These are phyloP conservation scores for Carapus acus DNA, from an alignment of 2,797 vertebrate species.

Conservation along the genomic window DNA sequence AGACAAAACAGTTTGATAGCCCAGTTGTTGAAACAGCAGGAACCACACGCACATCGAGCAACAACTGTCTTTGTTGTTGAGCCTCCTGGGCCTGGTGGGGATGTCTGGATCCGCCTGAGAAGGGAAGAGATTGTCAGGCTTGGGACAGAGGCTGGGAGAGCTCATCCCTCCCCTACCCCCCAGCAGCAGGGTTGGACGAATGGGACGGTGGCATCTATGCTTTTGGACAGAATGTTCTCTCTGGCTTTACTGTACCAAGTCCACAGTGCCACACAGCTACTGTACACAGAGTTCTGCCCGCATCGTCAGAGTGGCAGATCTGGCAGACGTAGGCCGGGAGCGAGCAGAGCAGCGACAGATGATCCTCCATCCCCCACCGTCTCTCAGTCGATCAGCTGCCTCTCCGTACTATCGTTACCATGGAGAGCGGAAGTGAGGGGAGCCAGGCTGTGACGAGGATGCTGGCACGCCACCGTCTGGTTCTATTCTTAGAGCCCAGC, in stretches of 20 bases:
- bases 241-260: constrained; percentile 16
- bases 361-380: constrained; percentile 71
- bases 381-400: constrained; percentile 68
- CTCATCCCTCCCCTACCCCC: too few relatives aligned
- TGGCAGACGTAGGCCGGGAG: constrained; percentile 58
- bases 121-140: constrained; percentile 8
- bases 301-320: constrained; percentile 57
- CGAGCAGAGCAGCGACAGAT: constrained; percentile 49
- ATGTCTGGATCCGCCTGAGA: constrained; percentile 74
- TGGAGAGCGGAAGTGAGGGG: constrained; percentile 59
- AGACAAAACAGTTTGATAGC: too few relatives aligned
- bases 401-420: constrained; percentile 68
- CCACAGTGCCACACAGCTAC: constrained; percentile 31
- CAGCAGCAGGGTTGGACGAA: too few relatives aligned
- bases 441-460: constrained; percentile 63
- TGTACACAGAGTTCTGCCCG: constrained; percentile 45
- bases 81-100: constrained; percentile 65
- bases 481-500: constrained; percentile 63
- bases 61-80: constrained; percentile 67
- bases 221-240: not conserved
- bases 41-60: too few relatives aligned
- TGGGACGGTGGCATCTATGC: too few relatives aligned
- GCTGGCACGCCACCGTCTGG: constrained; percentile 61
- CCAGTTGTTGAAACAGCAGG: constrained; percentile 70
- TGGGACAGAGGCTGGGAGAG: too few relatives aligned